Evolutionary conservation across 2,888 invertebrate genomes (phyloP), one percentile per base, ranked within the genome.

Genomic region (Beris chalybata): DNA sequence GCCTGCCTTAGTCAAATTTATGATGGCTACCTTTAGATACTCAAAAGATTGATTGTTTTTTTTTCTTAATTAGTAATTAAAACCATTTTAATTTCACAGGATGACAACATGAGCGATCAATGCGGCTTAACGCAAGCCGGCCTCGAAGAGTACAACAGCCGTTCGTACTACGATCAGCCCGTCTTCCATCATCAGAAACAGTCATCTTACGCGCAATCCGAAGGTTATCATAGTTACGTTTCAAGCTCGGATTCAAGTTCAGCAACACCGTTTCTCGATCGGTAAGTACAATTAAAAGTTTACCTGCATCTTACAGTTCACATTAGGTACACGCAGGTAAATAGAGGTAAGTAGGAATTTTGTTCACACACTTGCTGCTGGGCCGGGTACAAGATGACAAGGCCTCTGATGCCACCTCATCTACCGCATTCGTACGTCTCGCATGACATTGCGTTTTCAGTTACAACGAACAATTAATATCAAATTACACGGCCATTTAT

Each of bases 201-300:
- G 75, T 85, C 88, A 48, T 89, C 89, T 63, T 90, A 91, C 80
- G 90, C 90, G 59, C 90, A 90, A 75, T 89, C 89, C 63, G 90
- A 91, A 80, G 90, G 90, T 61, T 91, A 90, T 78, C 90, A 90
- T 77, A 89, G 90, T 77, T 91, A 91, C 78, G 90, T 91, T 31
- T 89, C 89, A 67, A 89, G 89, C 75, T 88, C 89, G 47, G 90
- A 90, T 77, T 89, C 89, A 7, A 89, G 88, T 61, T 87, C 87
- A 53, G 90, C 90, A 2, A 90, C 91, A 5, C 91, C 91, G 44
- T 89, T 91, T 78, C 80, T 91, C 72, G 91, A 91, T 78, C 85
- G 90, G 82, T 84, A 75, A 79, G 76, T 76, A 13, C 55, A 12
- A 22, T 54, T 47, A 30, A 7, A 22, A n/a, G 44, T 47, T 15